These are phyloP conservation scores for Ips nitidus DNA, from an alignment of 1,140 invertebrate genomes.

Conservation along the genomic window DNA sequence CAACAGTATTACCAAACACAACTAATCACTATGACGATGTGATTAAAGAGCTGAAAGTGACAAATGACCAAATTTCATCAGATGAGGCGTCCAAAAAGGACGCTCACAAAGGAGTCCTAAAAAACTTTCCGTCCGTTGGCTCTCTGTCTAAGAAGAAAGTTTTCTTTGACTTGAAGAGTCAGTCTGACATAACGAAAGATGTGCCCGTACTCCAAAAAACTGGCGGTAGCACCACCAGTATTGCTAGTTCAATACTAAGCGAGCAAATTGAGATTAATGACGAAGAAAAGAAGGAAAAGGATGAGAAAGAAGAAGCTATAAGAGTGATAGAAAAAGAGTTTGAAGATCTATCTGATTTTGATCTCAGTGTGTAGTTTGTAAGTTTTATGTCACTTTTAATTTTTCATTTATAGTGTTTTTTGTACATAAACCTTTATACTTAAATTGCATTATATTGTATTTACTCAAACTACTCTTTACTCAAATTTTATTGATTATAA, in stretches of 20 bases:
- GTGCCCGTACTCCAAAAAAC: conserved; percentile 20
- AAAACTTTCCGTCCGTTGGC: conserved; percentile 40
- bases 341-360: conserved; percentile 39
- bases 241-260: conserved; percentile 42
- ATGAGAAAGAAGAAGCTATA: conserved; percentile 3
- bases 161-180: conserved; percentile 45
- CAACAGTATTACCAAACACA: neutral
- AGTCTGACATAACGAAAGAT: conserved; percentile 17
- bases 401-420: conserved; percentile 22
- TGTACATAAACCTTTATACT: neutral
- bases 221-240: conserved; percentile 43
- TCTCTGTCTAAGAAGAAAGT: conserved; percentile 48
- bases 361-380: conserved; percentile 32
- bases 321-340: conserved; percentile 26
- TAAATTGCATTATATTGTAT: too few species aligned
- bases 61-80: neutral
- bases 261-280: conserved; percentile 17
- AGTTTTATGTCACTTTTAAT: neutral
- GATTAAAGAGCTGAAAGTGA: neutral
- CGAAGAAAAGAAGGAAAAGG: conserved; percentile 18
- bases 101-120: conserved; percentile 39
- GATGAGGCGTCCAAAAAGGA: conserved; percentile 31
- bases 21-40: conserved; percentile 1
- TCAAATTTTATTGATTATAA: too few species aligned
- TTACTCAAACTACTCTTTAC: too few species aligned